These are phyloP conservation scores for Rhyacophila evoluta DNA, from an alignment of 2,888 invertebrate species.

Conservation along the genomic window DNA sequence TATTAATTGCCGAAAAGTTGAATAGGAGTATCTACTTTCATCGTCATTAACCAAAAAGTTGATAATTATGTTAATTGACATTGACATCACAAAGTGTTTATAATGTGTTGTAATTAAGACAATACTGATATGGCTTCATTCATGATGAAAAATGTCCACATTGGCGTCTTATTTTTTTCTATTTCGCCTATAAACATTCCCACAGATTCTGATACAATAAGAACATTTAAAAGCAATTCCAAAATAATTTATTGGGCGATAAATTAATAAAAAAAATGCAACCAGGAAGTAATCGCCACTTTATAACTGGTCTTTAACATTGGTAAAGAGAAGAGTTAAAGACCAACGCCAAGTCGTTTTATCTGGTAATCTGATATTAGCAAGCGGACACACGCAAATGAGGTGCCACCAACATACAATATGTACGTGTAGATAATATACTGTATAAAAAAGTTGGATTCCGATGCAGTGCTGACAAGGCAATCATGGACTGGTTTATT, in stretches of 20 bases:
- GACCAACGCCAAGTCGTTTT: not conserved
- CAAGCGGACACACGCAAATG: not conserved
- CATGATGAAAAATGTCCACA: not conserved
- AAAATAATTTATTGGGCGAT: not conserved
- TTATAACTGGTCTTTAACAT: not conserved
- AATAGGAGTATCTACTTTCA: too few relatives aligned
- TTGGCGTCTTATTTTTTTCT: not conserved
- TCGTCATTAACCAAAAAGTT: too few relatives aligned
- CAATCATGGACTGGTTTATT: too few relatives aligned
- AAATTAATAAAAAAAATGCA: not conserved
- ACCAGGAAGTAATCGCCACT: not conserved
- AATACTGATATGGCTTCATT: not conserved
- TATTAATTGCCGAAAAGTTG: too few relatives aligned
- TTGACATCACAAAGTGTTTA: not conserved
- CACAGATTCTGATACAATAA: not conserved
- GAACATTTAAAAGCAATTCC: not conserved
- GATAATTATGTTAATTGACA: not conserved
- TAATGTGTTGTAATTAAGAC: not conserved
- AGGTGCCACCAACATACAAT: not conserved
- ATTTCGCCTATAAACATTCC: not conserved
- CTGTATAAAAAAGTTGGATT: too few relatives aligned
- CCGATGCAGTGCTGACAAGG: not conserved
- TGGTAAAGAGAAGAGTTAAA: too few relatives aligned
- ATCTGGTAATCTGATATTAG: not conserved
- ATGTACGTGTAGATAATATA: too few relatives aligned